phyloP scores from a whole-genome alignment of 2,888 invertebrate genomes.

The Pinctada fucata region DNA sequence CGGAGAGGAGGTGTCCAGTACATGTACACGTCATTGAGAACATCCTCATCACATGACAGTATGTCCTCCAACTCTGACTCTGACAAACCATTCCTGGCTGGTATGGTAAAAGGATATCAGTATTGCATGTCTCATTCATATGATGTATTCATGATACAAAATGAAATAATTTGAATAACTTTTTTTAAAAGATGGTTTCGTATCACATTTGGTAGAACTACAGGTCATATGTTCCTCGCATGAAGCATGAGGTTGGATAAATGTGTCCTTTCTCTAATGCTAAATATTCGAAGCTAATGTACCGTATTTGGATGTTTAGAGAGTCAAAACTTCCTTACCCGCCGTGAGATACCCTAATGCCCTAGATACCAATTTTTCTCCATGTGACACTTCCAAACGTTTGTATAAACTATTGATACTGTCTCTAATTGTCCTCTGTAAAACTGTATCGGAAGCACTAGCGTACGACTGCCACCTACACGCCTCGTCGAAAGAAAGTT shows the following conservation, averaged over 20 bases:
- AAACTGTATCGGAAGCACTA: constrained; percentile 41
- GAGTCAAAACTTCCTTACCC: constrained; percentile 38
- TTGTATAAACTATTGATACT: constrained; percentile 60
- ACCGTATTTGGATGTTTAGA: too few species aligned
- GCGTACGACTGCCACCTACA: constrained; percentile 67
- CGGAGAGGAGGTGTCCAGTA: constrained; percentile 71
- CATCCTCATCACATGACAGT: constrained; percentile 68
- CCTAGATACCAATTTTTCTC: constrained; percentile 62
- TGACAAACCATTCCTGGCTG: constrained; percentile 61
- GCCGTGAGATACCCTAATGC: constrained; percentile 68
- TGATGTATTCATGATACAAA: too few species aligned
- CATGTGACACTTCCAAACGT: constrained; percentile 65
- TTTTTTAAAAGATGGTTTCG: too few species aligned
- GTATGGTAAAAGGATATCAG: constrained; percentile 28
- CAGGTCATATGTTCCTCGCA: too few species aligned
- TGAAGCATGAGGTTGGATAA: too few species aligned
- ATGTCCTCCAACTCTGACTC: constrained; percentile 71
- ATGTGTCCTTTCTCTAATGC: too few species aligned
- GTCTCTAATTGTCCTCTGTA: constrained; percentile 58
- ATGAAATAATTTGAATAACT: too few species aligned
- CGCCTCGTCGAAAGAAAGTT: constrained; percentile 69
- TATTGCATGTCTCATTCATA: background rate
- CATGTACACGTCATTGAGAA: constrained; percentile 70
- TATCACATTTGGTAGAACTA: too few species aligned
- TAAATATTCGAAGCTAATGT: too few species aligned